A percentile compares a stretch with the other conserved stretches of the same genome.
Conservation (phyloP, 2,888 invertebrate genomes). For the Limnephilus auricula region DNA sequence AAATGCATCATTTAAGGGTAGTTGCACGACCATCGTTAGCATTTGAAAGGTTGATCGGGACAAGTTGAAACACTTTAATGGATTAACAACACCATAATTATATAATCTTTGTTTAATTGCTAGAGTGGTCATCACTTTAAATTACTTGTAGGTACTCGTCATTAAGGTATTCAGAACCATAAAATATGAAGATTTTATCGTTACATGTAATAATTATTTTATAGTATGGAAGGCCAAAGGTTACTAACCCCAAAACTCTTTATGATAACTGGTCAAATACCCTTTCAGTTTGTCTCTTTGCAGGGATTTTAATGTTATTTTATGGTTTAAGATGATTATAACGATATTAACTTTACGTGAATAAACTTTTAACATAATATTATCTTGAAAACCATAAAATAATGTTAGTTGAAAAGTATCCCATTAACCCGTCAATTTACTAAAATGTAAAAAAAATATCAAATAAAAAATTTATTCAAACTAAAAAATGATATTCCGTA, state of each 20-base stretch:
- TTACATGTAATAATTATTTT: not conserved
- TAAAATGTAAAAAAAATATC: too few relatives aligned
- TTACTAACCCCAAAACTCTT: not conserved
- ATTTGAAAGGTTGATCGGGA: not conserved
- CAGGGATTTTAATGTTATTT: too few relatives aligned
- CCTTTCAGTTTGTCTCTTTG: too few relatives aligned
- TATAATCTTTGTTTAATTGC: not conserved
- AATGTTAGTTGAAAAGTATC: too few relatives aligned
- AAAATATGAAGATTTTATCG: not conserved
- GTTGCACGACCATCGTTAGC: not conserved
- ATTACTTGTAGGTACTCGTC: not conserved
- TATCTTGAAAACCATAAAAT: too few relatives aligned
- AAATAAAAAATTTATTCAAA: too few relatives aligned
- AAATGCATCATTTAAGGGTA: slow-evolving; percentile 17
- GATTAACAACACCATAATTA: not conserved
- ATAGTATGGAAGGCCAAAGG: not conserved
- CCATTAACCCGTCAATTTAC: too few relatives aligned
- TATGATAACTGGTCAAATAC: not conserved
- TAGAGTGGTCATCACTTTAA: not conserved
- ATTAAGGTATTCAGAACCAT: not conserved
- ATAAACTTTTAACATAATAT: too few relatives aligned
- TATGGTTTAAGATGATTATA: too few relatives aligned
- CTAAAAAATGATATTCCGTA: too few relatives aligned
- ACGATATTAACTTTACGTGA: too few relatives aligned
- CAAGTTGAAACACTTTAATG: not conserved